These are phyloP conservation scores for Daubentonia madagascariensis DNA, from an alignment of 2,113 vertebrate genomes.

Conservation along the genomic window DNA sequence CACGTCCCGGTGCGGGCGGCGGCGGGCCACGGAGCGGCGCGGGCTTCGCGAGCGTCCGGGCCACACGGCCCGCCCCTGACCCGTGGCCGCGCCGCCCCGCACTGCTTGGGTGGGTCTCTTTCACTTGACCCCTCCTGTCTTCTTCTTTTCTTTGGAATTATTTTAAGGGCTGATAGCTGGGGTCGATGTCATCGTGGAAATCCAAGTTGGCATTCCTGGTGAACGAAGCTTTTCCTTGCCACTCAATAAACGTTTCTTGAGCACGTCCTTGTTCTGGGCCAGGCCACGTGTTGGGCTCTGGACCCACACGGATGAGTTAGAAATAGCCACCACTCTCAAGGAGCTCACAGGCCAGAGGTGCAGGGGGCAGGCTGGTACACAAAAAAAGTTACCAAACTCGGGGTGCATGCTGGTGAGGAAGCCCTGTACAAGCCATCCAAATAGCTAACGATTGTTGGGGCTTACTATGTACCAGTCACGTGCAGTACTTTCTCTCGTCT, in stretches of 20 bases:
- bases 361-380: neutral
- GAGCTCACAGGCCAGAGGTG: neutral
- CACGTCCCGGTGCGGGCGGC: too few species aligned
- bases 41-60: neutral
- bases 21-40: neutral
- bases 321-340: neutral
- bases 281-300: neutral
- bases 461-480: too few species aligned
- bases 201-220: neutral
- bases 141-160: neutral
- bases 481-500: neutral
- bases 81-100: fast-evolving
- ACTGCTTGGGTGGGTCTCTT: neutral
- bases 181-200: neutral
- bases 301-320: neutral
- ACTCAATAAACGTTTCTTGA: neutral
- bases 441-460: neutral
- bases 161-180: neutral
- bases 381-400: neutral
- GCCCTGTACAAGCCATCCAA: neutral
- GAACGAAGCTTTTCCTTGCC: neutral
- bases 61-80: neutral
- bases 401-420: neutral
- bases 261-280: neutral
- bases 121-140: neutral